Evolutionary conservation across 2,797 vertebrate species (phyloP).

Genomic region (Manis crassicaudata): DNA sequence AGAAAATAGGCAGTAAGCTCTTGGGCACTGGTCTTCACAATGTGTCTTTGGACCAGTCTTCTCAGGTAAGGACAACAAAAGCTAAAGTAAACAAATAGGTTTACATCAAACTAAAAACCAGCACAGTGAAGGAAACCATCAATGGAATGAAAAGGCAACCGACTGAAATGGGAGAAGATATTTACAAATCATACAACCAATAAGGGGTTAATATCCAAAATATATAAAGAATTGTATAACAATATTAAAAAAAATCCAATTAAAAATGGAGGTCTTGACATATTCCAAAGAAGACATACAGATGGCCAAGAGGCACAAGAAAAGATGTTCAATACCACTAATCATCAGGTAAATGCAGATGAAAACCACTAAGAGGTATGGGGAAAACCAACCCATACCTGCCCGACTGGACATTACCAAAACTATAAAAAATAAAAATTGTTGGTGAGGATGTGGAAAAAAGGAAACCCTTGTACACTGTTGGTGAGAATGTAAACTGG

Average conservation of each 20-base stretch:
- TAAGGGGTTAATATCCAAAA: background rate
- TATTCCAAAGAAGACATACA: background rate
- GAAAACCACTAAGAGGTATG: background rate
- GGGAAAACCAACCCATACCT: background rate
- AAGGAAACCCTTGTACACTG: background rate
- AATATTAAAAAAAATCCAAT: background rate
- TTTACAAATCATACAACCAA: background rate
- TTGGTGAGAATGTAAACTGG: background rate
- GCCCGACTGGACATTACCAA: background rate
- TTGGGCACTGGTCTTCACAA: background rate
- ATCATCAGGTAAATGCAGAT: background rate
- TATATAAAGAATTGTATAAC: background rate
- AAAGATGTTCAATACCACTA: background rate
- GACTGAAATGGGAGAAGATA: background rate
- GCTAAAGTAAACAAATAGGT: background rate
- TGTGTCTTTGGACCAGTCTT: background rate
- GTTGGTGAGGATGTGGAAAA: background rate
- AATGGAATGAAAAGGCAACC: background rate
- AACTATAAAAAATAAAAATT: background rate
- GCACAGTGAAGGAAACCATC: background rate
- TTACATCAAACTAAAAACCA: background rate
- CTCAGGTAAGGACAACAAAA: background rate
- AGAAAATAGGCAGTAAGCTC: background rate
- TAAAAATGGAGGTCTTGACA: background rate
- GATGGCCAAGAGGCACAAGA: background rate